A percentile compares a stretch with the other conserved stretches of the same genome.
Conservation (phyloP, 2,113 vertebrate genomes). For the Acinonyx jubatus region DNA sequence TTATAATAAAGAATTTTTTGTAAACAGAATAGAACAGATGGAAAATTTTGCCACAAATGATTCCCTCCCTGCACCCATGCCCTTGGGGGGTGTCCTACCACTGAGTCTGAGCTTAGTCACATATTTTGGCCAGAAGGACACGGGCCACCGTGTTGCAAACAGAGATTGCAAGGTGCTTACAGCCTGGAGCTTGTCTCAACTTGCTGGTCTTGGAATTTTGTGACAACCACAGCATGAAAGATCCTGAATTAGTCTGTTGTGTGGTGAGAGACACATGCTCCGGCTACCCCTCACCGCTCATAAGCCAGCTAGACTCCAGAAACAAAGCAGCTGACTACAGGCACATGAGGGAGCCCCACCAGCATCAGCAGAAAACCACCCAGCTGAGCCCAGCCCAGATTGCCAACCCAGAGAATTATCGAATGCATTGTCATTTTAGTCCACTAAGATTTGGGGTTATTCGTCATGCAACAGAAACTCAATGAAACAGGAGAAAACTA, state of each 20-base stretch:
- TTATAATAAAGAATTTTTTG: not conserved
- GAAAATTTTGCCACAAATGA: not conserved
- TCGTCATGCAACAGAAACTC: not conserved
- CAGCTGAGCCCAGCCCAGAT: not conserved
- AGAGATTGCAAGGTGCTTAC: not conserved
- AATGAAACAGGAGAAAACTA: not conserved
- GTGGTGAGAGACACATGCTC: not conserved
- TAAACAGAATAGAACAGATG: not conserved
- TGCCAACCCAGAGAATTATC: not conserved
- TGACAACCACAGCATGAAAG: rapidly evolving
- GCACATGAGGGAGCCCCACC: not conserved
- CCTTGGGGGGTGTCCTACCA: too few relatives aligned
- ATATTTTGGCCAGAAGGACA: not conserved
- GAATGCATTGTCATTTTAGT: not conserved
- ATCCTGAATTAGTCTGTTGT: not conserved
- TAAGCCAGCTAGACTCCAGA: not conserved
- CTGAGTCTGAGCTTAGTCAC: not conserved
- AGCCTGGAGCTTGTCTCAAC: not conserved
- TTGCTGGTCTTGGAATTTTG: not conserved
- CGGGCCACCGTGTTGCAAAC: not conserved
- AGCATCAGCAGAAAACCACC: not conserved
- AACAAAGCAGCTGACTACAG: not conserved
- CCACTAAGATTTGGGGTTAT: not conserved
- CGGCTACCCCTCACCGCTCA: too few relatives aligned
- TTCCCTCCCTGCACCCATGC: not conserved